These are phyloP conservation scores for Tangara arthus DNA, from an alignment of 2,797 vertebrate genomes.

Conservation along the genomic window DNA sequence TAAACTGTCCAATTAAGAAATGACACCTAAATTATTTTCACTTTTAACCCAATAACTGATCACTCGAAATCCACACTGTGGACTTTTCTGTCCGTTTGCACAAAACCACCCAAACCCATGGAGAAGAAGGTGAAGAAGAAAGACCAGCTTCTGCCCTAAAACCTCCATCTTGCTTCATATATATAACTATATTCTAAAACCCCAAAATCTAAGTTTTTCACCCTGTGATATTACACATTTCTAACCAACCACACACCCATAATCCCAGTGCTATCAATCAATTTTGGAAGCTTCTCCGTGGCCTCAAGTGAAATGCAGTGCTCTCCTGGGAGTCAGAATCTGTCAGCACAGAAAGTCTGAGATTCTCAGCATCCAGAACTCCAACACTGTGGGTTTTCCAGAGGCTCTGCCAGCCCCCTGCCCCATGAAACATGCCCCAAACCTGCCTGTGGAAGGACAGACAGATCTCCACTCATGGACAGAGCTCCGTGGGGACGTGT, in stretches of 20 bases:
- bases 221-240: not conserved
- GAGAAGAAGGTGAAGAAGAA: not conserved
- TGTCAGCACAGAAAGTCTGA: not conserved
- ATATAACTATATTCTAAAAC: not conserved
- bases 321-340: not conserved
- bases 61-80: not conserved
- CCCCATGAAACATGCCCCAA: rapidly evolving
- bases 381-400: not conserved
- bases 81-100: not conserved
- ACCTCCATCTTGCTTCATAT: not conserved
- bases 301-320: not conserved
- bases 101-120: not conserved
- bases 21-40: not conserved
- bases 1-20: not conserved
- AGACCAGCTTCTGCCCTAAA: not conserved
- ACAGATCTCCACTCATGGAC: rapidly evolving
- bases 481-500: not conserved
- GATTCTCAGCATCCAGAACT: not conserved
- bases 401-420: not conserved
- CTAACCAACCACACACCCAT: not conserved
- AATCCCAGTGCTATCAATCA: not conserved
- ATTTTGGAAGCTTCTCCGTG: not conserved
- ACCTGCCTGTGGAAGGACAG: rapidly evolving
- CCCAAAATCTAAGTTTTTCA: not conserved
- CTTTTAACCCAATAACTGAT: not conserved